Conservation (phyloP, 2,797 vertebrate species). For the Cyclopterus lumpus region DNA sequence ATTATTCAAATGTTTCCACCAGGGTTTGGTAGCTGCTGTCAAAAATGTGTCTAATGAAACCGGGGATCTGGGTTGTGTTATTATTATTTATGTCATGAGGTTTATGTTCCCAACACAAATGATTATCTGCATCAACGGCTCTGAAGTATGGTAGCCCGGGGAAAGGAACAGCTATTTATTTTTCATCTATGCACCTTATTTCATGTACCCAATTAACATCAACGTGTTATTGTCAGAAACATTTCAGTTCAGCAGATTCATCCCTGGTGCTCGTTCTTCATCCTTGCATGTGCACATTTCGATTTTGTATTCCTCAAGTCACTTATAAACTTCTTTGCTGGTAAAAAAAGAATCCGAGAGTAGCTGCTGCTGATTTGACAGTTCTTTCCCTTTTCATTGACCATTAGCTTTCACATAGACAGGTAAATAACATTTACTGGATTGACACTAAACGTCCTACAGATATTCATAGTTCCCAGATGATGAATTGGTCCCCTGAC, state of each 20-base stretch:
- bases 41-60: slow-evolving; percentile 55
- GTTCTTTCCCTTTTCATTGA: background rate
- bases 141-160: slow-evolving; percentile 18
- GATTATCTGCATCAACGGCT: slow-evolving; percentile 42
- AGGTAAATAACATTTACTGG: background rate
- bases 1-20: slow-evolving; percentile 65
- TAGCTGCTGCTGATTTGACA: background rate
- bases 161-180: slow-evolving; percentile 20
- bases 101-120: slow-evolving; percentile 34
- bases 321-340: background rate
- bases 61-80: slow-evolving; percentile 45
- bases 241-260: slow-evolving; percentile 1
- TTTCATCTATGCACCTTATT: slow-evolving; percentile 29
- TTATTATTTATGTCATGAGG: slow-evolving; percentile 45
- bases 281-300: background rate
- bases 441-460: background rate
- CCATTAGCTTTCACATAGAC: background rate
- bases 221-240: background rate
- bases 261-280: background rate
- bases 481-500: slow-evolving; percentile 1
- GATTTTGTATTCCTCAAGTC: background rate
- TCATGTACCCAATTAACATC: slow-evolving; percentile 19
- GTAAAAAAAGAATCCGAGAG: background rate
- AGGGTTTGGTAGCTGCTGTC: slow-evolving; percentile 49
- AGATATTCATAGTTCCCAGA: background rate